phyloP scores from a whole-genome alignment of 2,888 invertebrate species.

The Lepas anatifera region DNA sequence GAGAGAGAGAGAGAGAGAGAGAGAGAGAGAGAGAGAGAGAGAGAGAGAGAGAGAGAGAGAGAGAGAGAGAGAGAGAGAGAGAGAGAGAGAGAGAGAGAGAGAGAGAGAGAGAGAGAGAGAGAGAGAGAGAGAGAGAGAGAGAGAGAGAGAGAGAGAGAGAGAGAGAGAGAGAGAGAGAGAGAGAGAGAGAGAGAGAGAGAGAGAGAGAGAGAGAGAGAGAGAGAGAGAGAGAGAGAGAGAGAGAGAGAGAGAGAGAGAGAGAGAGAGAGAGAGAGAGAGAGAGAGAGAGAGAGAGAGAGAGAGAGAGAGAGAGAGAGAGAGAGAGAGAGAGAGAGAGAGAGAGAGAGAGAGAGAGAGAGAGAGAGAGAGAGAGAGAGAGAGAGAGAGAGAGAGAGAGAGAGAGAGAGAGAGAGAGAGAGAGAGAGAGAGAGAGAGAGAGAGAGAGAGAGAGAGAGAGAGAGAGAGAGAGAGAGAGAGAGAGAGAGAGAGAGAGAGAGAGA shows the following conservation, averaged over 20 bases:
- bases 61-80: no score
- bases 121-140: no score
- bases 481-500: neutral
- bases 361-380: no score
- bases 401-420: neutral
- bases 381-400: no score
- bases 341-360: neutral
- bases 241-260: neutral
- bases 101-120: no score
- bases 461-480: constrained; percentile 14
- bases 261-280: neutral
- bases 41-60: no score
- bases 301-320: neutral
- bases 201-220: neutral
- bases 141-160: no score
- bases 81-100: no score
- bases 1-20: neutral
- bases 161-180: neutral
- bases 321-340: no score
- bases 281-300: neutral
- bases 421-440: constrained; percentile 3
- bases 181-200: neutral
- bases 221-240: neutral
- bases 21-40: no score
- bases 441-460: constrained; percentile 13